Evolutionary conservation across 2,113 vertebrate species (phyloP), one percentile per base, ranked within the genome.

Genomic region (Mormyrus iriodes): DNA sequence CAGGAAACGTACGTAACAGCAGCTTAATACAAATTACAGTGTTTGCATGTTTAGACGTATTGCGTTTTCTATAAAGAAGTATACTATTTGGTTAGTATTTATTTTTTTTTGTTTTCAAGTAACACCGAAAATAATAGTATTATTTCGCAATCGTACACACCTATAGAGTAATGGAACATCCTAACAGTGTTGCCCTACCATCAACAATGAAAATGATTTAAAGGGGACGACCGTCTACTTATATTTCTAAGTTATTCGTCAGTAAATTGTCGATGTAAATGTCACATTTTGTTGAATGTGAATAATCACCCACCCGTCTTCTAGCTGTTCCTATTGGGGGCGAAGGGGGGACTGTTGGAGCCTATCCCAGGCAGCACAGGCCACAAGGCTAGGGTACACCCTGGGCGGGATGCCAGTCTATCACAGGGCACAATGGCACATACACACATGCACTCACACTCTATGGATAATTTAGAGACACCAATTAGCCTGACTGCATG

Each of bases 81-180:
- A 9, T 21, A 86, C 39, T 1, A 52, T 53, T 17, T 35, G 85
- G 19, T 52, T 86, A 53, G n/a, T n/a, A 84, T 53, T 52, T 35
- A 17, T 19, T 8, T 39, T 27, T n/a, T 6, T 39, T 86, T 52
- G n/a, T 55, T 48, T 49, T 86, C n/a, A 53, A 53, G 85, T 13
- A 53, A 53, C 17, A 86, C 3, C 31, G 31, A 55, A 86, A 31
- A 52, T 52, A 53, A 27, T 5, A 35, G 6, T 27, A 35, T 86
- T 86, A 53, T 53, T 86, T 86, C 27, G 48, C 85, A 86, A 86
- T 86, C 49, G n/a, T 35, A n/a, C 51, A 86, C 85, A 51, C 85
- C 85, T 86, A 49, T n/a, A 19, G 27, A 35, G 27, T 17, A 86
- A 86, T 86, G 51, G 85, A 86, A 52, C 51, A 53, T 53, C 51